phyloP scores from a whole-genome alignment of 2,888 invertebrate species.

The Digitonthophagus gazella region DNA sequence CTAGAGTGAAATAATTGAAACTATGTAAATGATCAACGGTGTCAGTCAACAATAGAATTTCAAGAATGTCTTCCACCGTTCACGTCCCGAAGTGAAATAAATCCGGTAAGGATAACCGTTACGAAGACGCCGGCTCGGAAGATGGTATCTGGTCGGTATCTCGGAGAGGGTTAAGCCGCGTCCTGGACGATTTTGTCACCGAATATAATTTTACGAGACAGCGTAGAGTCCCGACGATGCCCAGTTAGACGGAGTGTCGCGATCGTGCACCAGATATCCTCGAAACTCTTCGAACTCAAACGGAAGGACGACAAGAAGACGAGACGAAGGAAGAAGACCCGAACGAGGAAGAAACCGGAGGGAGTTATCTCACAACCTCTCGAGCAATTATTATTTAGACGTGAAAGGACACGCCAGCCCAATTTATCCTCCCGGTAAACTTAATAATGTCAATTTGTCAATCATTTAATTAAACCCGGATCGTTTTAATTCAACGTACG shows the following conservation, averaged over 20 bases:
- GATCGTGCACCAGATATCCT: conserved; percentile 8
- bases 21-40: neutral
- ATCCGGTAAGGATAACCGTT: neutral
- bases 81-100: neutral
- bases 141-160: neutral
- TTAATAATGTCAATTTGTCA: conserved; percentile 47
- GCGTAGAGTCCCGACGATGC: conserved; percentile 1
- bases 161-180: conserved; percentile 2
- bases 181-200: conserved; percentile 15
- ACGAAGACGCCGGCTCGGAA: neutral
- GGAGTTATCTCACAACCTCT: neutral
- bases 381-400: conserved; percentile 25
- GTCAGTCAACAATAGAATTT: neutral
- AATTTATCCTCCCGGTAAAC: conserved; percentile 41
- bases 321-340: neutral
- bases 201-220: conserved; percentile 11
- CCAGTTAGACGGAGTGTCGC: neutral
- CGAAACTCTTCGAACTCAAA: neutral
- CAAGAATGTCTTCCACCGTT: neutral
- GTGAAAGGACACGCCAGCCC: conserved; percentile 40
- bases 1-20: neutral
- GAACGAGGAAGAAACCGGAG: conserved; percentile 1
- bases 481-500: conserved; percentile 40
- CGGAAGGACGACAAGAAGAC: neutral
- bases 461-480: conserved; percentile 47